Conservation (phyloP, 2,888 invertebrate species). For the Biston stratarius region DNA sequence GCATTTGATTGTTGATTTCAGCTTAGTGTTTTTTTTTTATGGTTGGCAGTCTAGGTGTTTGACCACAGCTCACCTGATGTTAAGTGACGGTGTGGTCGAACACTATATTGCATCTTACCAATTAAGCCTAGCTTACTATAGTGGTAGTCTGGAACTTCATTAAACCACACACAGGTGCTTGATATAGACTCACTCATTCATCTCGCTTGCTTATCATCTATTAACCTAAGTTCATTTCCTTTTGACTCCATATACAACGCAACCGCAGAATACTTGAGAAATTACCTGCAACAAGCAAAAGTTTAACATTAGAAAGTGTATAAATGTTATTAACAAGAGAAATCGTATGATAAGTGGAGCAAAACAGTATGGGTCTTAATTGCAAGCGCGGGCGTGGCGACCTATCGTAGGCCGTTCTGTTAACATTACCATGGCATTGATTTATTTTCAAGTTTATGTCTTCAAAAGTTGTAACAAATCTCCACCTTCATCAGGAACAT, state of each 20-base stretch:
- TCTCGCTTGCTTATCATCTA: background rate
- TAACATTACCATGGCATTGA: background rate
- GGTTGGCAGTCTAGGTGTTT: background rate
- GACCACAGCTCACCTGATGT: too few species aligned
- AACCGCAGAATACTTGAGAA: slow-evolving; percentile 28
- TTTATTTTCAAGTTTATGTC: background rate
- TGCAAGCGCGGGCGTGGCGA: slow-evolving; percentile 38
- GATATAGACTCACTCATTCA: slow-evolving; percentile 10
- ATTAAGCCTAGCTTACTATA: background rate
- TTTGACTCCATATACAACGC: slow-evolving; percentile 13
- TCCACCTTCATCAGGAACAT: too few species aligned
- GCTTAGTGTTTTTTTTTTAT: background rate
- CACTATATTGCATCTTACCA: too few species aligned
- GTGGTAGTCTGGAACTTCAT: background rate
- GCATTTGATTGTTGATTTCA: slow-evolving; percentile 24
- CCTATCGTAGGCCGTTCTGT: slow-evolving; percentile 34
- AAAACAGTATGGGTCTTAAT: slow-evolving; percentile 46
- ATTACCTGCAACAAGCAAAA: slow-evolving; percentile 70
- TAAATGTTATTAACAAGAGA: slow-evolving; percentile 48
- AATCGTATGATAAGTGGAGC: slow-evolving; percentile 44
- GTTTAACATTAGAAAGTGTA: slow-evolving; percentile 45
- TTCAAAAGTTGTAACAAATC: too few species aligned
- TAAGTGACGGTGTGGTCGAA: too few species aligned
- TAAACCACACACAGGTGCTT: background rate
- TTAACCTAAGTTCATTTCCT: slow-evolving; percentile 13